Base-by-base conservation (phyloP, 1,140 invertebrate species). In the Drosophila melanogaster region DNA sequence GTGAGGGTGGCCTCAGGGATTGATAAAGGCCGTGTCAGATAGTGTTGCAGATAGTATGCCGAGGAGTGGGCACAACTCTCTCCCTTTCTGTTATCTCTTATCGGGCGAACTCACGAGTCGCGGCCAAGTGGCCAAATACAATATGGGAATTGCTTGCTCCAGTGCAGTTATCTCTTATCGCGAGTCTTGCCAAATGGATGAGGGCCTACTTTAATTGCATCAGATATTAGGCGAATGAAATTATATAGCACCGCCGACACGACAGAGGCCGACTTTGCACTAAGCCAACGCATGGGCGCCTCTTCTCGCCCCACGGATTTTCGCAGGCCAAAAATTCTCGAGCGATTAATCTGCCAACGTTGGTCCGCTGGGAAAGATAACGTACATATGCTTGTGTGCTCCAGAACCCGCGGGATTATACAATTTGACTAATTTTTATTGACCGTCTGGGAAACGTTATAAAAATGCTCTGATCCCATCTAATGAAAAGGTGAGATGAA, bases 171-270 rank as follows among this genome's bases (percentile, higher is more conserved):
- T 75, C 59, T 56, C 49, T 75, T 75, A 75, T 75, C 60, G 37
- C 40, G 19, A 19, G 59, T 50, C 72, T 65, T 75, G 46, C 51
- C 40, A 65, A 66, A 75, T 51, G 49, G 33, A 64, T 50, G 71
- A 35, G 70, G 72, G 71, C 53, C 71, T 75, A 75, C 71, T 75
- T 75, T 75, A 75, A 75, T 75, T 75, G 72, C 72, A 75, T 65
- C 71, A 75, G 71, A 75, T 75, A 65, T 65, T 53, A 75, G 72
- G 40, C 59, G 71, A 40, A 75, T 65, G 59, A 75, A 75, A 75
- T 75, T 75, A 46, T 75, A 75, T 66, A 24, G 71, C 50, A 41
- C 70, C 15, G 24, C 6, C 19, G 40, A 46, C 56, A 30, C 35
- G 19, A 37, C 43, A 35, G 55, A 75, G 72, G 72, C 72, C 71